phyloP scores from a whole-genome alignment of 1,140 invertebrate genomes.

The silkworm (Bombyx mori) region DNA sequence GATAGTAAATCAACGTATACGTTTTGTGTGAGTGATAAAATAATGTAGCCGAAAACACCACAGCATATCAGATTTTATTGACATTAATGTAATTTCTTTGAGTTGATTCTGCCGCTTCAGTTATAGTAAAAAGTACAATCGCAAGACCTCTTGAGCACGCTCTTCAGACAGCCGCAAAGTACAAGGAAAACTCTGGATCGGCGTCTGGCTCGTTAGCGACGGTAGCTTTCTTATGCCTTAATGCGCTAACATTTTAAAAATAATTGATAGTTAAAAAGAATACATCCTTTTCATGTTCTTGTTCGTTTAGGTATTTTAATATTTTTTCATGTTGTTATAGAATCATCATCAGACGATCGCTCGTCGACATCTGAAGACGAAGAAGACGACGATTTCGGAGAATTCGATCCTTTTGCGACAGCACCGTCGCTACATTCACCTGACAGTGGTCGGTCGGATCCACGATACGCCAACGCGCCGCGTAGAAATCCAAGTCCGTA shows the following conservation, averaged over 20 bases:
- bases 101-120: too few relatives aligned
- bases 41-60: too few relatives aligned
- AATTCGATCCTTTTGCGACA: conserved; percentile 60
- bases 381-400: conserved; percentile 65
- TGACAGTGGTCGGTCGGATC: conserved; percentile 65
- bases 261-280: too few relatives aligned
- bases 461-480: conserved; percentile 64
- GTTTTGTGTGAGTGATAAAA: too few relatives aligned
- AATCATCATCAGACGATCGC: conserved; percentile 58
- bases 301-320: conserved; percentile 10
- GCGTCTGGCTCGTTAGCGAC: conserved; percentile 30
- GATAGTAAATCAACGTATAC: too few relatives aligned
- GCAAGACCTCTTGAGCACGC: conserved; percentile 44
- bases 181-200: conserved; percentile 17
- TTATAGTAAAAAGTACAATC: conserved; percentile 11
- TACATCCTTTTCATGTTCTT: conserved; percentile 1
- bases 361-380: conserved; percentile 49
- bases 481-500: conserved; percentile 84
- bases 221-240: conserved; percentile 27
- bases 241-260: too few relatives aligned
- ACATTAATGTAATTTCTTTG: too few relatives aligned
- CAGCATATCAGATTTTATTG: too few relatives aligned
- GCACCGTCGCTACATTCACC: conserved; percentile 62
- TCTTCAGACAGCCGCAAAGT: conserved; percentile 47
- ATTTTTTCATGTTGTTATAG: conserved; percentile 41